phyloP scores from a whole-genome alignment of 2,888 invertebrate genomes.

The Macrophya alboannulata region DNA sequence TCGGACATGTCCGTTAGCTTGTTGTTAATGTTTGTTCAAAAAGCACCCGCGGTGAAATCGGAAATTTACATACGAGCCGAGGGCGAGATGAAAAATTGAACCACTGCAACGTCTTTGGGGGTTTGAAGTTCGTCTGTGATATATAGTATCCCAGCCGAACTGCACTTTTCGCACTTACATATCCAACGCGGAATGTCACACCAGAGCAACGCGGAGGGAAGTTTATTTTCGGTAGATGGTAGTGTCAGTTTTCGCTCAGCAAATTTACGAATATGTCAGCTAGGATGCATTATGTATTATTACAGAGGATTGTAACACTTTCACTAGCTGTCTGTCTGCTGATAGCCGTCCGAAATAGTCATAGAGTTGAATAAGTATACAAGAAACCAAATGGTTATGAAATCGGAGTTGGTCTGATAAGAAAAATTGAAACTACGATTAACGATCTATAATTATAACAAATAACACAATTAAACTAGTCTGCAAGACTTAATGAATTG shows the following conservation, averaged over 20 bases:
- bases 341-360: neutral
- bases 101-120: conserved; percentile 23
- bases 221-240: conserved; percentile 34
- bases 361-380: neutral
- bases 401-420: neutral
- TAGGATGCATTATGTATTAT: conserved; percentile 17
- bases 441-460: conserved; percentile 8
- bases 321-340: neutral
- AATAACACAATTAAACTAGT: neutral
- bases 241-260: conserved; percentile 34
- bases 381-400: neutral
- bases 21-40: neutral
- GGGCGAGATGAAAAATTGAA: conserved; percentile 16
- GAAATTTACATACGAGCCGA: neutral
- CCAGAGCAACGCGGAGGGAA: conserved; percentile 60
- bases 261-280: conserved; percentile 15
- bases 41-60: neutral
- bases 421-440: neutral
- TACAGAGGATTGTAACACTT: neutral
- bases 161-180: conserved; percentile 54
- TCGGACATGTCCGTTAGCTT: neutral
- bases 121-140: conserved; percentile 15
- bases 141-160: conserved; percentile 62
- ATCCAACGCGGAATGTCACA: conserved; percentile 70
- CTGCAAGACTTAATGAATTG: conserved; percentile 17